Evolutionary conservation across 2,888 invertebrate genomes (phyloP).

Genomic region (Plagodis dolabraria): DNA sequence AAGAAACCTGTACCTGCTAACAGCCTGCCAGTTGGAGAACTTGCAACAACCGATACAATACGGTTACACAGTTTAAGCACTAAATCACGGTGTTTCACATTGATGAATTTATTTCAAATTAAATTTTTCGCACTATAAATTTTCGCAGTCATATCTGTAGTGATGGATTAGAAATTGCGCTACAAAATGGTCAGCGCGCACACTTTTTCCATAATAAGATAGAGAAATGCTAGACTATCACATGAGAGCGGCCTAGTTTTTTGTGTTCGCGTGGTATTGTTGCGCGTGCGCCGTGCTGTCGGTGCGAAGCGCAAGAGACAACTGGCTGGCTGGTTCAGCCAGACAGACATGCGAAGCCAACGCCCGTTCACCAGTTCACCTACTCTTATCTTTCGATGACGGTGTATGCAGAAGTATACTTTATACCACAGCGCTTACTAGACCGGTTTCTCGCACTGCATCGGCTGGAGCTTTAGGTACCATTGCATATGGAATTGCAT

Average conservation of each 20-base stretch:
- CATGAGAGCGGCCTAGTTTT: conserved; percentile 69
- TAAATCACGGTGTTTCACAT: conserved; percentile 74
- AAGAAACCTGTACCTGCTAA: conserved; percentile 58
- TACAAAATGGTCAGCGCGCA: conserved; percentile 57
- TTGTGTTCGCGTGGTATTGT: conserved; percentile 34
- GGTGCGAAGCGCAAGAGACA: conserved; percentile 67
- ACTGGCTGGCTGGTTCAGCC: conserved; percentile 54
- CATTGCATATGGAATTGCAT: conserved; percentile 42
- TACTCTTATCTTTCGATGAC: conserved; percentile 77
- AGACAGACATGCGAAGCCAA: conserved; percentile 67
- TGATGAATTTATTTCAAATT: conserved; percentile 62
- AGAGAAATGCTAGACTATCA: conserved; percentile 68
- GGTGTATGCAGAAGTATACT: conserved; percentile 54
- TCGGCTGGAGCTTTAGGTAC: conserved; percentile 45
- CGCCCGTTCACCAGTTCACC: conserved; percentile 80
- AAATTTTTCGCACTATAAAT: conserved; percentile 60
- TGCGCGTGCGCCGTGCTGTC: conserved; percentile 75
- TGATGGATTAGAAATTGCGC: conserved; percentile 51
- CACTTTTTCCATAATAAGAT: conserved; percentile 66
- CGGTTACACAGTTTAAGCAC: conserved; percentile 65
- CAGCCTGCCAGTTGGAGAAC: conserved; percentile 52
- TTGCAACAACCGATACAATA: conserved; percentile 57
- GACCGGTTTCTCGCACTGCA: conserved; percentile 63
- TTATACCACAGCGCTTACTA: conserved; percentile 61
- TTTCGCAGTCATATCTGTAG: conserved; percentile 50